Percentiles rank a stretch among this genome's conserved stretches.
Evolutionary conservation across 2,113 vertebrate genomes (phyloP).

Genomic region (Actenoides hombroni): DNA sequence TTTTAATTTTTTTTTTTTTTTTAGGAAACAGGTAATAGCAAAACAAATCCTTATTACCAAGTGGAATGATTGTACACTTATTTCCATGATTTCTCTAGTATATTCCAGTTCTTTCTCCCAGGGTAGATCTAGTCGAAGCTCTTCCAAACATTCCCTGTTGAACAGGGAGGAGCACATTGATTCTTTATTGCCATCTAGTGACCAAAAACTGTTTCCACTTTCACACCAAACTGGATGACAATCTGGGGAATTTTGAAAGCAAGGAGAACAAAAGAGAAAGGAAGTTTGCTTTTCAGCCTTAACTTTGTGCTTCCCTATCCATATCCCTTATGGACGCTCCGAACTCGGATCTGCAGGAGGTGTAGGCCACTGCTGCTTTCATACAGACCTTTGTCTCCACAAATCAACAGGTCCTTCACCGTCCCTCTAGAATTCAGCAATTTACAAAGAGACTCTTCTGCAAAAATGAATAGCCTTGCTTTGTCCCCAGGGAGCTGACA

Average conservation of each 20-base stretch:
- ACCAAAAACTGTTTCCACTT: not conserved
- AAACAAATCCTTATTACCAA: not conserved
- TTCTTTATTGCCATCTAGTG: constrained; percentile 37
- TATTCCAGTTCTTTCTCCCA: too few species aligned
- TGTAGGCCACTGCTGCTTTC: not conserved
- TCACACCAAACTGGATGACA: not conserved
- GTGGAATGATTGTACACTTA: not conserved
- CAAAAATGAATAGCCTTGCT: not conserved
- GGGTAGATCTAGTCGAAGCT: not conserved
- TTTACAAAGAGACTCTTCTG: accelerated
- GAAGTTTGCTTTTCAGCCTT: too few species aligned
- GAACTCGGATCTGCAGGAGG: accelerated
- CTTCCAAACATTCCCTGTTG: accelerated
- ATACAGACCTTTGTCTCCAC: not conserved
- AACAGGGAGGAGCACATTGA: not conserved
- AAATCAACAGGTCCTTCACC: too few species aligned
- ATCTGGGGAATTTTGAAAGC: not conserved
- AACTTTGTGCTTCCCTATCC: accelerated
- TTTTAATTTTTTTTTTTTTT: not conserved
- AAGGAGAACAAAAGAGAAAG: not conserved
- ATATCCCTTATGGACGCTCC: accelerated
- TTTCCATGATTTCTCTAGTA: not conserved
- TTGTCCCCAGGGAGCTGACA: not conserved
- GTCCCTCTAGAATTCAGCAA: too few species aligned
- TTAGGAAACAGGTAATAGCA: not conserved